Evolutionary conservation across 2,113 vertebrate species (phyloP).

Genomic region (Steatornis caripensis): DNA sequence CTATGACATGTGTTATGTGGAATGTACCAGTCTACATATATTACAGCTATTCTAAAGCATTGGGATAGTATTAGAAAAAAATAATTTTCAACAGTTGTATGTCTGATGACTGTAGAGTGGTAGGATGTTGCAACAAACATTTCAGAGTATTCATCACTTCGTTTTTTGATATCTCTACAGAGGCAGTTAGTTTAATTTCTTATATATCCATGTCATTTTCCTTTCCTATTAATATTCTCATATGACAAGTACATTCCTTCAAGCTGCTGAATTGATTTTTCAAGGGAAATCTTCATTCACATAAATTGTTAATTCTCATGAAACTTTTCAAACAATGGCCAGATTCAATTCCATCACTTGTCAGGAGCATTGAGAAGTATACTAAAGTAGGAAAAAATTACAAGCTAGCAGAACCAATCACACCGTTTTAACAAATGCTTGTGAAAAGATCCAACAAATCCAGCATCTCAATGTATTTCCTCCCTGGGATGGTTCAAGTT

Average conservation of each 20-base stretch:
- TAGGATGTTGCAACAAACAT: not conserved
- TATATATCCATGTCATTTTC: constrained; percentile 37
- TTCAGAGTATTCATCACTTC: not conserved
- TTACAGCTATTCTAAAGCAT: not conserved
- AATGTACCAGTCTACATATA: not conserved
- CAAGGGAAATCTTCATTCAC: constrained; percentile 31
- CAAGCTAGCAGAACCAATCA: not conserved
- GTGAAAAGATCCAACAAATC: not conserved
- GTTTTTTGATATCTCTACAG: not conserved
- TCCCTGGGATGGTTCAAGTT: not conserved
- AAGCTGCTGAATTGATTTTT: constrained; percentile 48
- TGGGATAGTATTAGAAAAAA: not conserved
- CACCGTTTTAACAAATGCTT: not conserved
- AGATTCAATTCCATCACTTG: not conserved
- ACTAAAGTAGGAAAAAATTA: not conserved
- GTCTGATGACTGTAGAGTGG: not conserved
- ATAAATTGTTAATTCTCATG: constrained; percentile 25
- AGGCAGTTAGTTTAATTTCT: constrained; percentile 45
- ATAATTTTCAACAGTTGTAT: not conserved
- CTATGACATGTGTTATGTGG: not conserved
- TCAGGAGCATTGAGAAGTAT: not conserved
- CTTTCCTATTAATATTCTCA: constrained; percentile 53
- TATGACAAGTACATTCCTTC: constrained; percentile 42
- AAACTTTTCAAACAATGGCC: not conserved
- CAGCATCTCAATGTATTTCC: not conserved